phyloP scores from a whole-genome alignment of 2,113 vertebrate genomes.

The Mystacornis crossleyi region DNA sequence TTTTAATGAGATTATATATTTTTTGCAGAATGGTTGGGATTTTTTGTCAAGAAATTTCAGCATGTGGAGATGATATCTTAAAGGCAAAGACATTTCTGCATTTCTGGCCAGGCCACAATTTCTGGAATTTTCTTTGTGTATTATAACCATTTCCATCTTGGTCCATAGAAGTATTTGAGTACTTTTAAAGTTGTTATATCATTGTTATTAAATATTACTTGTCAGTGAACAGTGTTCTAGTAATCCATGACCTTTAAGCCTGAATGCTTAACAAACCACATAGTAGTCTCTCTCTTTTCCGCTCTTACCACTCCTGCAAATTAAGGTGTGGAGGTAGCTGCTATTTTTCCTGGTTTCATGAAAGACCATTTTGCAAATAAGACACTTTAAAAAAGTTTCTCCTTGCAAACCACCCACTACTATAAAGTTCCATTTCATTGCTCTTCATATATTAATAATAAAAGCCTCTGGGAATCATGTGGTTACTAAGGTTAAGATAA shows the following conservation, averaged over 20 bases:
- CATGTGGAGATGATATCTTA: neutral
- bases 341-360: neutral
- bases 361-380: neutral
- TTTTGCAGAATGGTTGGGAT: neutral
- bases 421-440: neutral
- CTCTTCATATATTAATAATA: neutral
- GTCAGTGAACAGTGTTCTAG: neutral
- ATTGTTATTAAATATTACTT: neutral
- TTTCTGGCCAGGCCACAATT: neutral
- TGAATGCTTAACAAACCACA: neutral
- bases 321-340: neutral
- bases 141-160: neutral
- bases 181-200: neutral
- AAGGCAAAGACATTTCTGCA: neutral
- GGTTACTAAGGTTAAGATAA: neutral
- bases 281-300: neutral
- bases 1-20: neutral
- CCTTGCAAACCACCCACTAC: neutral
- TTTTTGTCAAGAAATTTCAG: neutral
- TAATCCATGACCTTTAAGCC: neutral
- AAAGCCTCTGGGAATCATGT: neutral
- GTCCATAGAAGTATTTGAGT: neutral
- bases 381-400: neutral
- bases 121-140: neutral
- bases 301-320: neutral